Percentiles rank a stretch among this genome's conserved stretches.
These are phyloP conservation scores for Anastrepha obliqua DNA, from an alignment of 1,140 invertebrate genomes.

Conservation along the genomic window DNA sequence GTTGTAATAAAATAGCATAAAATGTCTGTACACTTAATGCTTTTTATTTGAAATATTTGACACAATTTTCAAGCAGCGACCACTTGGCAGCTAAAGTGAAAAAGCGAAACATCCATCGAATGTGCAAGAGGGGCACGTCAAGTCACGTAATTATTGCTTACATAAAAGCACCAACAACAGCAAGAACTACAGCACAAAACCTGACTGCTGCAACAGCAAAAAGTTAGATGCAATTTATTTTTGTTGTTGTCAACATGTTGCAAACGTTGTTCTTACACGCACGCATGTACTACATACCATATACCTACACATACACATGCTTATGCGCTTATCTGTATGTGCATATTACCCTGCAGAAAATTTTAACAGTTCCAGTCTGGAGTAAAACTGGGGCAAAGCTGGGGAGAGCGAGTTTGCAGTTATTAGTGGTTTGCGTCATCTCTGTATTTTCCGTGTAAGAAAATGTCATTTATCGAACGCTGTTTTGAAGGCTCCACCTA, in stretches of 20 bases:
- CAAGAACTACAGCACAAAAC: not conserved
- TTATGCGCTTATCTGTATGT: not conserved
- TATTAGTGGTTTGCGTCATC: no score
- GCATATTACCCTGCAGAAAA: not conserved
- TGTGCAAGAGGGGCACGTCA: constrained; percentile 32
- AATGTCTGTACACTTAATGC: not conserved
- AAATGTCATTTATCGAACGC: no score
- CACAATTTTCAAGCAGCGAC: constrained; percentile 33
- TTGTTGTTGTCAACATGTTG: constrained; percentile 62
- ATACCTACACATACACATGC: not conserved
- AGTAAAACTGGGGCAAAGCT: no score
- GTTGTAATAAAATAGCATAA: constrained; percentile 5
- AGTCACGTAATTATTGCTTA: constrained; percentile 46
- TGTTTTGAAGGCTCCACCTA: no score
- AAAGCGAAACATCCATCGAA: not conserved
- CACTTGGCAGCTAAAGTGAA: not conserved
- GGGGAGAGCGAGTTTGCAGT: no score
- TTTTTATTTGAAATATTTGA: constrained; percentile 34
- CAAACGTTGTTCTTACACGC: constrained; percentile 61
- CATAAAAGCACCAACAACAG: constrained; percentile 13
- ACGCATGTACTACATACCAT: constrained; percentile 1
- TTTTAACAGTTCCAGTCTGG: no score
- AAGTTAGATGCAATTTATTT: not conserved
- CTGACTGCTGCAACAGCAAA: not conserved
- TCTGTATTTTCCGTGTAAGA: no score